Percentiles rank a stretch among this genome's conserved stretches.
These are phyloP conservation scores for Ennomos fuscantarius DNA, from an alignment of 2,888 invertebrate genomes.

Conservation along the genomic window DNA sequence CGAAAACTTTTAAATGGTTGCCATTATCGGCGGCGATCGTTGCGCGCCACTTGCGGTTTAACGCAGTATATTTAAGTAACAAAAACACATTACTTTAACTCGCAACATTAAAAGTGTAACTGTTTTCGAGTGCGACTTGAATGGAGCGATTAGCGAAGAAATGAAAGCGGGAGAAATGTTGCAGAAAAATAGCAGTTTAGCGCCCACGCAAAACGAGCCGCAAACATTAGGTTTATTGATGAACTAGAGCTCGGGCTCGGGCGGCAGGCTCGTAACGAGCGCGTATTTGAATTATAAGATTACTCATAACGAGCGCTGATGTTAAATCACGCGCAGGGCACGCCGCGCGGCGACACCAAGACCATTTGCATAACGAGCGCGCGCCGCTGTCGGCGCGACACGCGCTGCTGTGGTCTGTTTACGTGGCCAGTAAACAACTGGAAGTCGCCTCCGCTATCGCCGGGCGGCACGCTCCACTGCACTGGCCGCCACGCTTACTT, in stretches of 20 bases:
- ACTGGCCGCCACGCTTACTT: not conserved
- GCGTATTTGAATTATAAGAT: conserved; percentile 6
- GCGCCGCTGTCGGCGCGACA: not conserved
- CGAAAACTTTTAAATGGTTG: conserved; percentile 1
- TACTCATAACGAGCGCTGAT: conserved; percentile 19
- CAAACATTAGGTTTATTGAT: conserved; percentile 1
- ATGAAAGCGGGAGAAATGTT: conserved; percentile 11
- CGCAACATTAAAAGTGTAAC: conserved; percentile 14
- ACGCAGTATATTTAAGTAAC: not conserved
- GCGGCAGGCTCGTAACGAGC: conserved; percentile 24
- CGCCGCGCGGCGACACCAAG: not conserved
- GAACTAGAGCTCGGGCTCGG: not conserved
- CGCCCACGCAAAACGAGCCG: conserved; percentile 12
- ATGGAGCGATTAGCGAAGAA: conserved; percentile 4
- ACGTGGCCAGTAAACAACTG: not conserved
- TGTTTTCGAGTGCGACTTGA: conserved; percentile 7
- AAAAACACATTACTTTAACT: conserved; percentile 1
- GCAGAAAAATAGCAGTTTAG: conserved; percentile 10
- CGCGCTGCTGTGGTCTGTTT: not conserved
- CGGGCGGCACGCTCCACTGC: not conserved
- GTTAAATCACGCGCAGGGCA: conserved; percentile 25
- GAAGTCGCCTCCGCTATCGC: not conserved
- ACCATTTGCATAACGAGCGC: conserved; percentile 6
- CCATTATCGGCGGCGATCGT: not conserved
- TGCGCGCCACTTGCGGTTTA: not conserved